Conservation (phyloP, 2,113 vertebrate genomes). For the Bos javanicus region DNA sequence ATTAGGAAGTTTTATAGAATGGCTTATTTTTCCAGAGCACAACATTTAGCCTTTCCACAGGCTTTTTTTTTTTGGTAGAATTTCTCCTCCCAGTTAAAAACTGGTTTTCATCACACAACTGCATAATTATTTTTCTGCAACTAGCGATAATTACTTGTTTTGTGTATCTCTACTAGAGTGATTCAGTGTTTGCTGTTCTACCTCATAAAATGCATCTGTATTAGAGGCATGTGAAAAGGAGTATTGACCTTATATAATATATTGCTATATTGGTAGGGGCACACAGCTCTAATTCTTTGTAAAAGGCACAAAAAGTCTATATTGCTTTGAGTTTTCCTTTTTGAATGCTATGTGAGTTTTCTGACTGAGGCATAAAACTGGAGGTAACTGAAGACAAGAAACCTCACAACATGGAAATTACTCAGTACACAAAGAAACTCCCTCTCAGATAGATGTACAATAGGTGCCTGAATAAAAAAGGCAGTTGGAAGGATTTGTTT, state of each 20-base stretch:
- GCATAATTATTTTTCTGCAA: slow-evolving; percentile 61
- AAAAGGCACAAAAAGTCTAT: slow-evolving; percentile 51
- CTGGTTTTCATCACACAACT: slow-evolving; percentile 58
- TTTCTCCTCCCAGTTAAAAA: slow-evolving; percentile 63
- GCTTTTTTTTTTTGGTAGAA: slow-evolving; percentile 2
- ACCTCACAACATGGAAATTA: slow-evolving; percentile 55
- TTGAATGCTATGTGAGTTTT: slow-evolving; percentile 52
- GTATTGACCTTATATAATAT: slow-evolving; percentile 54
- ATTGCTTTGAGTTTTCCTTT: slow-evolving; percentile 46
- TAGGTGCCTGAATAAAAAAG: slow-evolving; percentile 16
- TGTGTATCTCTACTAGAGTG: slow-evolving; percentile 53
- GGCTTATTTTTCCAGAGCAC: slow-evolving; percentile 51
- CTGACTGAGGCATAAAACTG: slow-evolving; percentile 49
- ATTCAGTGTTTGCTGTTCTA: slow-evolving; percentile 58
- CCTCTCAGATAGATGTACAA: slow-evolving; percentile 18
- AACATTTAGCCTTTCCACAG: slow-evolving; percentile 33
- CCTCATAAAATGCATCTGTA: slow-evolving; percentile 49
- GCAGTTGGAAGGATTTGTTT: slow-evolving; percentile 16
- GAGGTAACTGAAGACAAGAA: slow-evolving; percentile 62
- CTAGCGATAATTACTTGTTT: slow-evolving; percentile 56
- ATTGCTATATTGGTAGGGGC: slow-evolving; percentile 34
- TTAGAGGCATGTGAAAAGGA: slow-evolving; percentile 51
- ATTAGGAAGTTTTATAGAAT: slow-evolving; percentile 37
- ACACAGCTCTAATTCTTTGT: slow-evolving; percentile 50
- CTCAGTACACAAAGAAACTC: slow-evolving; percentile 46